Evolutionary conservation across 2,113 vertebrate species (phyloP), one percentile per base, ranked within the genome.

Genomic region (Fregetta grallaria): DNA sequence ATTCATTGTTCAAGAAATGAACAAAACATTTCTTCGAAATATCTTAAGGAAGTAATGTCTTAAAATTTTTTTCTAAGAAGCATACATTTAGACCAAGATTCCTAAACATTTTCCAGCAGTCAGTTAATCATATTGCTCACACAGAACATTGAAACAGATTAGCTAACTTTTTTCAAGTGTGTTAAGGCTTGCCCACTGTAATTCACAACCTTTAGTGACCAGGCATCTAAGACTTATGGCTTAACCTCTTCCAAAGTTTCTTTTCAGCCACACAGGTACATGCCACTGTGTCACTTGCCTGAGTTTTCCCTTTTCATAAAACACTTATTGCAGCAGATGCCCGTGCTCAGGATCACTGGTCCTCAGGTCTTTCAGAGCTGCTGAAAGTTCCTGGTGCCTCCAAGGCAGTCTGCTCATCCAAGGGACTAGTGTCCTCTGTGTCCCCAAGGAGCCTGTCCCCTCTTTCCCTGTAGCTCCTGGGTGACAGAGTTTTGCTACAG

Each of bases 201-300:
- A 65, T 0, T 42, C 38, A 55, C 4, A 82, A n/a, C 7, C 2
- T 65, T 90, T 44, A 55, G 29, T 76, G 26, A 91, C 8, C 6
- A 88, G 13, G 3, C 20, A n/a, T 36, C 8, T 6, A 22, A 53
- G 17, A 38, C 7, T 16, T 19, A 79, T 13, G 15, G 15, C 20
- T 68, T 68, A 83, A 56, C 7, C 8, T 73, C 59, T 53, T 88
- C 36, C 20, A 25, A 22, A 21, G 14, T 45, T 71, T 80, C 27
- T 81, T 81, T 45, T 84, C 40, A 86, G 36, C 4, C 15, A 36
- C 40, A 36, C 9, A 65, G 16, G 14, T 47, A 29, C 11, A 26
- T 52, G n/a, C 16, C 9, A 58, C 34, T 0, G 0, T 18, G 26
- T n/a, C 53, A 77, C 30, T n/a, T 84, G 21, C 8, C 25, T 8